Evolutionary conservation across 23 tunicate species (phyloP), one percentile per base, ranked within the genome.

Genomic region (Clavelina lepadiformis): DNA sequence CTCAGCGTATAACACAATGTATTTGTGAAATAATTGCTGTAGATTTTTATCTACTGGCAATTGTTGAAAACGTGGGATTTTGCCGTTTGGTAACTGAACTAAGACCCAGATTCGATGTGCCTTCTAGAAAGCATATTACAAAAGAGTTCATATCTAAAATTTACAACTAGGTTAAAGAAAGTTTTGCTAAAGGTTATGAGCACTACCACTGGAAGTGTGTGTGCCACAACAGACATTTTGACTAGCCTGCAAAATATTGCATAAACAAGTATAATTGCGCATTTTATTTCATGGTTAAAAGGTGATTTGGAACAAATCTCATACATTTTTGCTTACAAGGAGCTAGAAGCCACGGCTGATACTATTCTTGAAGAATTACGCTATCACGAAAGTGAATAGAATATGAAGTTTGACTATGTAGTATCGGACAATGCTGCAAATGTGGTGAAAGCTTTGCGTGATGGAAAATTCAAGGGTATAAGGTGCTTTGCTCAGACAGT

Each of bases 381-480:
- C 5, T n/a, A 63, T 20, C 69, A 63, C 35, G 69, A 63, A 19
- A 28, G 4, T 3, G 20, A 3, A 15, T 63, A 51, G 69, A 23
- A 29, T 22, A 36, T 63, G 20, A 35, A 63, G 11, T 63, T 63
- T 5, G 52, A 6, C 19, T n/a, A 31, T 21, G 27, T 63, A 21
- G 69, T 63, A 3, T 25, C 35, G 3, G 69, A 63, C 33, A 63
- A 63, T 34, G 69, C 57, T 4, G 20, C 69, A 5, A 63, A 63
- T 19, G 46, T 63, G n/a, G 46, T 36, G 21, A 63, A 63, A 36
- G 69, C 69, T 23, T 29, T 63, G 5, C 25, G 51, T 3, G 69
- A 63, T 35, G 69, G 69, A 4, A 36, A 63, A 26, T 35, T 63
- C 21, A 31, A 18, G 5, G 46, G 46, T 3, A 36, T 63, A 19